Evolutionary conservation across 2,888 invertebrate species (phyloP).

Genomic region (Melieria crassipennis): DNA sequence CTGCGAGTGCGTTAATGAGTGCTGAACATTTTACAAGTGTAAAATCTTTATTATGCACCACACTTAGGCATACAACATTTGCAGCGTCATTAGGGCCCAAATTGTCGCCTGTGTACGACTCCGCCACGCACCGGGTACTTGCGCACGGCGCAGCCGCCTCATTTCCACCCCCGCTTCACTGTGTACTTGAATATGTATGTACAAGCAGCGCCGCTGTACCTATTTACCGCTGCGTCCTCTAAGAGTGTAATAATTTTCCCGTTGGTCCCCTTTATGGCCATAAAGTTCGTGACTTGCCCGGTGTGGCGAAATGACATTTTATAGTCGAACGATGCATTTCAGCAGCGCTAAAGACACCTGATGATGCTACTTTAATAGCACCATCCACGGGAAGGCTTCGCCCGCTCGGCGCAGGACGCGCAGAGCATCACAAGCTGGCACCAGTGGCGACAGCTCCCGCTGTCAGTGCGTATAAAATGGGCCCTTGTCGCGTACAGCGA

Average conservation of each 20-base stretch:
- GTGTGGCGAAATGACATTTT: constrained; percentile 40
- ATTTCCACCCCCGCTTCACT: not conserved
- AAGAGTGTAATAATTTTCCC: constrained; percentile 14
- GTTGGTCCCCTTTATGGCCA: constrained; percentile 24
- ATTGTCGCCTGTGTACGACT: not conserved
- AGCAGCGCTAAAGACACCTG: constrained; percentile 30
- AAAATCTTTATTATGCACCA: too few species aligned
- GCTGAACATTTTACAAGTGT: not conserved
- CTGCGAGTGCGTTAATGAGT: too few species aligned
- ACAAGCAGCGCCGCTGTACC: not conserved
- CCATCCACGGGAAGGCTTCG: too few species aligned
- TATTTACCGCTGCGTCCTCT: not conserved
- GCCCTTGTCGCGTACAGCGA: too few species aligned
- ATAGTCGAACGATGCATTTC: constrained; percentile 29
- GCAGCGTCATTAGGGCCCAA: not conserved
- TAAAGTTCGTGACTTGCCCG: constrained; percentile 19
- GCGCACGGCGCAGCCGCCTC: not conserved
- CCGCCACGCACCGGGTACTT: not conserved
- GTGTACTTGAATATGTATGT: not conserved
- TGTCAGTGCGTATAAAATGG: too few species aligned
- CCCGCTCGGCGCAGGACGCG: too few species aligned
- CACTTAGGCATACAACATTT: not conserved
- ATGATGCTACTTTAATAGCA: constrained; percentile 5
- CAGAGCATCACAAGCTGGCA: too few species aligned
- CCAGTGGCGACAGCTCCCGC: too few species aligned